phyloP scores from a whole-genome alignment of 2,113 vertebrate species.

The Ptyas mucosa region DNA sequence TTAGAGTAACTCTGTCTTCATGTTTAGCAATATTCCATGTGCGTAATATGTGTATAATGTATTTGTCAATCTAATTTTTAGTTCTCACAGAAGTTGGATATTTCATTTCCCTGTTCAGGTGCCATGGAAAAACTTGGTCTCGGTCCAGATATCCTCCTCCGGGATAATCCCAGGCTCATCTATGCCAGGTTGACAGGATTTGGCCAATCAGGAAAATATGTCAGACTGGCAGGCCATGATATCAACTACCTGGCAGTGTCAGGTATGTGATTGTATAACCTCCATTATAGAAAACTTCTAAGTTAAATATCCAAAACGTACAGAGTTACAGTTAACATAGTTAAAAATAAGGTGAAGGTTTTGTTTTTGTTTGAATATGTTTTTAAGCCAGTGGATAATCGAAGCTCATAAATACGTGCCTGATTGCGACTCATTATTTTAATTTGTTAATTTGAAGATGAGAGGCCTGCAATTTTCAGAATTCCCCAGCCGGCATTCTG shows the following conservation, averaged over 20 bases:
- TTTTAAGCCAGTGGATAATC: background rate
- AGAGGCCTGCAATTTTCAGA: background rate
- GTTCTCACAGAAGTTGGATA: background rate
- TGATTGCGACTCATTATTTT: background rate
- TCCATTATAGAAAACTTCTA: background rate
- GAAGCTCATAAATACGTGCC: background rate
- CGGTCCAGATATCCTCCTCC: conserved; percentile 77
- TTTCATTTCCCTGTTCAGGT: conserved; percentile 68
- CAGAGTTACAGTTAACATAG: background rate
- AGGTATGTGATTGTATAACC: conserved; percentile 70
- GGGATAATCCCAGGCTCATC: conserved; percentile 85
- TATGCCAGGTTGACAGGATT: conserved; percentile 92
- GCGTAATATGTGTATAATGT: background rate
- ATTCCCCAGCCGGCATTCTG: background rate
- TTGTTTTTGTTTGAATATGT: background rate
- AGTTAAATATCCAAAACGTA: background rate
- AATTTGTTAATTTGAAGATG: background rate
- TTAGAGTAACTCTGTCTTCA: background rate
- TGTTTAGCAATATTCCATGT: background rate
- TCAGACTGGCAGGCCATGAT: conserved; percentile 85
- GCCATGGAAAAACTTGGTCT: conserved; percentile 94
- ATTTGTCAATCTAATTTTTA: background rate
- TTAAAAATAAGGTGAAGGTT: background rate
- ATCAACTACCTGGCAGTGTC: conserved; percentile 94
- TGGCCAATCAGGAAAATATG: conserved; percentile 81